Conservation (phyloP, 2,797 vertebrate genomes). For the Gorsachius magnificus region DNA sequence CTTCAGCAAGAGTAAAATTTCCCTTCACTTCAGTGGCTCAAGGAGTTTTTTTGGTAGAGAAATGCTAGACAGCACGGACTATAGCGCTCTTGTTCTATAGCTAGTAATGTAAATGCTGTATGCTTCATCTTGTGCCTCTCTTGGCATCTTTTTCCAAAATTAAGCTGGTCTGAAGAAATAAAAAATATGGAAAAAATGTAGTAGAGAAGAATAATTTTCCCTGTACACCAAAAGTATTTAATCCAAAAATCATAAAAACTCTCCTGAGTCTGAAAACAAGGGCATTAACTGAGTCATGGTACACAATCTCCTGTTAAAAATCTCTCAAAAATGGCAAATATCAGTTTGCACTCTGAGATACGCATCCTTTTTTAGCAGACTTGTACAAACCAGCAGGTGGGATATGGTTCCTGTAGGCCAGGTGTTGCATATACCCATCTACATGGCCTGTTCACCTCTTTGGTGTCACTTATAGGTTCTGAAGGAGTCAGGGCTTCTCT, state of each 20-base stretch:
- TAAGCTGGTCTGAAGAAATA: background rate
- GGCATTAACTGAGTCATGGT: background rate
- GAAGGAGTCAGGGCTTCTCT: background rate
- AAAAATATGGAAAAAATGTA: background rate
- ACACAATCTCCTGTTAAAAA: background rate
- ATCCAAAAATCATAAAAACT: background rate
- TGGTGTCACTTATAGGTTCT: background rate
- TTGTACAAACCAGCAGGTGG: background rate
- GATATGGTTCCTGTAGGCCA: background rate
- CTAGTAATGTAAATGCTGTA: background rate
- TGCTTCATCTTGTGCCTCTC: background rate
- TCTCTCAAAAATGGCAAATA: background rate
- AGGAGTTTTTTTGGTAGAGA: background rate
- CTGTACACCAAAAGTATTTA: background rate
- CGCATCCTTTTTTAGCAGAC: background rate
- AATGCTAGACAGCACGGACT: background rate
- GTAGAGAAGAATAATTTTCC: background rate
- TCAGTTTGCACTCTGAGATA: background rate
- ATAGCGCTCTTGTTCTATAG: background rate
- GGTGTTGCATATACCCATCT: background rate
- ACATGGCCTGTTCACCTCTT: background rate
- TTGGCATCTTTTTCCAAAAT: background rate
- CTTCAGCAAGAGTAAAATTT: background rate
- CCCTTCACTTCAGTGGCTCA: background rate
- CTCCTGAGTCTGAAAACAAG: background rate